Evolutionary conservation across 2,113 vertebrate species (phyloP).

Genomic region (Chlorodrepanis virens): DNA sequence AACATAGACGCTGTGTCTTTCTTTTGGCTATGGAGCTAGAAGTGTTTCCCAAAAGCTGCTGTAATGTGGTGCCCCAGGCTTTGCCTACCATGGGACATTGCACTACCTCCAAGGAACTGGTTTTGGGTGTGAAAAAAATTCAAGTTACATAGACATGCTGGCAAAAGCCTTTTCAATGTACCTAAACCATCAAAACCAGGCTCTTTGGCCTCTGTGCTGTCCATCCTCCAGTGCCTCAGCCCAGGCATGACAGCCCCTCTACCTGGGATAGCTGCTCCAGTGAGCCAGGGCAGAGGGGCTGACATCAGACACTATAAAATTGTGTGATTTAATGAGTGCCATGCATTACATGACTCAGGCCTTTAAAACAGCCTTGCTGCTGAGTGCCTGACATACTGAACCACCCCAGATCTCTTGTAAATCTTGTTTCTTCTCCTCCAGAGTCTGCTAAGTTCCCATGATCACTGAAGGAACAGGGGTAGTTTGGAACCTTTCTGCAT

Average conservation of each 20-base stretch:
- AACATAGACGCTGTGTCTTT: neutral
- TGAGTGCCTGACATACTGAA: neutral
- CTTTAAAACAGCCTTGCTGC: neutral
- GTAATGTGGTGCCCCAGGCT: neutral
- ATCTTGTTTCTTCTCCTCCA: neutral
- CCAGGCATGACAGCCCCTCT: neutral
- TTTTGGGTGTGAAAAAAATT: neutral
- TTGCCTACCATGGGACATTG: neutral
- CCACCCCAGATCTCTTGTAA: neutral
- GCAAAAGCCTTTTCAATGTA: neutral
- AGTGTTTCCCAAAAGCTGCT: neutral
- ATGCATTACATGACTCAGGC: neutral
- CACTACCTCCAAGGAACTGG: neutral
- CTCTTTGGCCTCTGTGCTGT: neutral
- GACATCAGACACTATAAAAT: neutral
- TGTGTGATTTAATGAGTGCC: neutral
- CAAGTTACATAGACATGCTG: neutral
- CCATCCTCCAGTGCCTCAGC: neutral
- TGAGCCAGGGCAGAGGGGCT: neutral
- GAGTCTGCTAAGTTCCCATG: slow-evolving; percentile 13
- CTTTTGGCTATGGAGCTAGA: neutral
- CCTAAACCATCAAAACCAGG: neutral
- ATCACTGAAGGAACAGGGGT: neutral
- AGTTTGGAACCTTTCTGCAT: slow-evolving; percentile 3
- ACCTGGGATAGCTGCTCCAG: neutral